Base-by-base conservation (phyloP, 2,113 vertebrate species). In the Ranitomeya variabilis region DNA sequence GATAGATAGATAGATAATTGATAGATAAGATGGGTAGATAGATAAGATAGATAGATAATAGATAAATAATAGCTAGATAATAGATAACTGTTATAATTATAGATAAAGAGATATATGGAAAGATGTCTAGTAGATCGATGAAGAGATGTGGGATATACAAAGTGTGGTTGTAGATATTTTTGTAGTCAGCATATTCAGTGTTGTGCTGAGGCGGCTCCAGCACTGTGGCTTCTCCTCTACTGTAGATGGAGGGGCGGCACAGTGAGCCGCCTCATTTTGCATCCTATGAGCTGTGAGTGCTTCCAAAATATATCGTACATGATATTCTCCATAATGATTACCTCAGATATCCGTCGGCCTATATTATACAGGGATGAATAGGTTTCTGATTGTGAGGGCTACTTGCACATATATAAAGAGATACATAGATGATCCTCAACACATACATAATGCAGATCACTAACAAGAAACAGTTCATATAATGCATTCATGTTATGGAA, bases 361-460 rank as follows among this genome's bases (percentile, higher is more conserved):
- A 71, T 71, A 31, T 12, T 31, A 31, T 14, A 26, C 7, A 5
- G 69, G 26, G 4, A 7, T 0, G 26, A 31, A 45, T 45, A 5
- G 37, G 37, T 45, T 19, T 64, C 18, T 19, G 1, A 64, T 64
- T 16, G 19, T 6, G n/a, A 69, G 23, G 67, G 23, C 69, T 71
- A 2, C 69, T 15, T 78, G 76, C n/a, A 37, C 23, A 10, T 62
- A 45, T 31, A 31, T 31, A 31, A 31, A 31, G 26, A 31, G 26
- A 31, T 31, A 31, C 62, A 87, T 82, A 71, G 21, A 87, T 73
- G 57, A 82, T 55, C 60, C 26, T n/a, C 15, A 19, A 4, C 55
- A 21, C 54, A 86, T 86, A 73, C 84, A 86, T 86, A 62, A 77
- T 86, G 84, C 55, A 62, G 57, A 11, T 8, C 52, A 21, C 31